phyloP scores from a whole-genome alignment of 2,113 vertebrate species.

The Agelaius tricolor region DNA sequence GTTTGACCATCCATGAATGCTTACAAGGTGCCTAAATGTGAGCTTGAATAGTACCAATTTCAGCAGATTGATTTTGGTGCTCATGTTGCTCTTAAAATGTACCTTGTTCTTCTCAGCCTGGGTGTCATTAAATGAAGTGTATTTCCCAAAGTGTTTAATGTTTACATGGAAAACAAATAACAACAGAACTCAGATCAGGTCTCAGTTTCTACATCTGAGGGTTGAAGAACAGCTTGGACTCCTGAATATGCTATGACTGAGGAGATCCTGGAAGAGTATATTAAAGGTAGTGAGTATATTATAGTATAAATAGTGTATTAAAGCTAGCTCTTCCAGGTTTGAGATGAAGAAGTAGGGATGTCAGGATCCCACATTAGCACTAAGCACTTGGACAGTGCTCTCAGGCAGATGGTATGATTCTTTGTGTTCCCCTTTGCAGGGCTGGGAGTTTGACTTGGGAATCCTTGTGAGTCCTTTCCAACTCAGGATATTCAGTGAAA shows the following conservation, averaged over 20 bases:
- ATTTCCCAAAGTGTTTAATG: neutral
- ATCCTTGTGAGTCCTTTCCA: neutral
- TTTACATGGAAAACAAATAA: neutral
- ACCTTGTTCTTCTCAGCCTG: neutral
- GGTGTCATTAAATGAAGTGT: neutral
- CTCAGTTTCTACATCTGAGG: neutral
- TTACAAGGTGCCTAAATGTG: neutral
- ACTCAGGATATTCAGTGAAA: neutral
- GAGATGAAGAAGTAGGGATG: neutral
- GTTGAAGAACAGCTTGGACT: neutral
- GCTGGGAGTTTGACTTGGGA: neutral
- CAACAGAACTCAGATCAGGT: neutral
- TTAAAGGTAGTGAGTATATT: neutral
- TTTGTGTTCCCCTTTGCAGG: neutral
- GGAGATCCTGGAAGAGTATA: neutral
- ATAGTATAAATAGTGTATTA: too few relatives aligned
- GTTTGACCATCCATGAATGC: neutral
- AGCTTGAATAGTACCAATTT: neutral
- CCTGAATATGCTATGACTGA: rapidly evolving
- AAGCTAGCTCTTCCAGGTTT: neutral
- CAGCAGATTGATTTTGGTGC: neutral
- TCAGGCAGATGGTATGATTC: neutral
- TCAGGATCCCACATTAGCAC: neutral
- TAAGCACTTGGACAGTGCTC: neutral
- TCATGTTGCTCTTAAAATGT: neutral